phyloP scores from a whole-genome alignment of 2,113 vertebrate genomes.

The Sinocyclocheilus maitianheensis region DNA sequence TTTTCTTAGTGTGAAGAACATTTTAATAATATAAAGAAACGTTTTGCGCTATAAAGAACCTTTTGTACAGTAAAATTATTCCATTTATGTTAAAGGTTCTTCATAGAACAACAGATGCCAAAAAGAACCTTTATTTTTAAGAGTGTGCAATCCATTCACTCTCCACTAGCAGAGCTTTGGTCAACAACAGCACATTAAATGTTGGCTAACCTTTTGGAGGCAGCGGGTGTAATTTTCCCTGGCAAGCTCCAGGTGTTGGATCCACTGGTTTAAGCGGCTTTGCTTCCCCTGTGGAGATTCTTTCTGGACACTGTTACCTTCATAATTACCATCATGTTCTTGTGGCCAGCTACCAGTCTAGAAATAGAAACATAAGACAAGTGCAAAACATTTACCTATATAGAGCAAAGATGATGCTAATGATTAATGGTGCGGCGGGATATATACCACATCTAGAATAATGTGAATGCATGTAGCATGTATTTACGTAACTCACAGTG shows the following conservation, averaged over 20 bases:
- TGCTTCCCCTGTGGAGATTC: conserved; percentile 81
- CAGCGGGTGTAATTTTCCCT: conserved; percentile 88
- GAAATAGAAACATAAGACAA: too few species aligned
- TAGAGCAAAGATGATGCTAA: too few species aligned
- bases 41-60: too few species aligned
- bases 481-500: too few species aligned
- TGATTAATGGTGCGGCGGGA: too few species aligned
- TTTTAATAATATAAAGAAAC: neutral
- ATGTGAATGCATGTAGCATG: too few species aligned
- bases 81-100: too few species aligned
- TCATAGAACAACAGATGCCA: too few species aligned
- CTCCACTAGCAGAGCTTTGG: neutral
- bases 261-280: conserved; percentile 81
- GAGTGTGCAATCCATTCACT: neutral
- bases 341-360: conserved; percentile 72
- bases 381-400: too few species aligned
- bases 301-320: conserved; percentile 80
- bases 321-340: conserved; percentile 75
- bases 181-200: neutral
- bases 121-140: neutral
- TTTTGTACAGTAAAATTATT: too few species aligned
- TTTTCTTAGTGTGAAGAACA: too few species aligned
- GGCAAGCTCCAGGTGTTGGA: conserved; percentile 85
- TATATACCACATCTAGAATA: too few species aligned
- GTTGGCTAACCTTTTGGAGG: conserved; percentile 83